Conservation (phyloP, 2,113 vertebrate genomes). For the Saguinus imperator region DNA sequence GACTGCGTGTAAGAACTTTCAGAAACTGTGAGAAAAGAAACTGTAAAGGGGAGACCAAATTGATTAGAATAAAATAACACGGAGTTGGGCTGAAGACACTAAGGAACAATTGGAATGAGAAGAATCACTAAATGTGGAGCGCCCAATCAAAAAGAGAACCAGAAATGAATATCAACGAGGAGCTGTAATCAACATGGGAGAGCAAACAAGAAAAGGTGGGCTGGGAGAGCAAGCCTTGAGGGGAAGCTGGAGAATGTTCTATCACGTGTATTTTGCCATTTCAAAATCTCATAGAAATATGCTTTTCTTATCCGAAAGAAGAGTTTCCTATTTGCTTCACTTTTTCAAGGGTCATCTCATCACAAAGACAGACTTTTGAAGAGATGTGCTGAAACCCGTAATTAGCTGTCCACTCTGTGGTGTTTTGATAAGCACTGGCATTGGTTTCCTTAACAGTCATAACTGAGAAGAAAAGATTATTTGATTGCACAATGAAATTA, state of each 20-base stretch:
- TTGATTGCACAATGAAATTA: not conserved
- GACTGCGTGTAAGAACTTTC: not conserved
- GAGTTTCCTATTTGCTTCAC: not conserved
- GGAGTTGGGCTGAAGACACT: not conserved
- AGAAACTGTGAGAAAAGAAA: not conserved
- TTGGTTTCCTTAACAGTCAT: not conserved
- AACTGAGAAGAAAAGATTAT: not conserved
- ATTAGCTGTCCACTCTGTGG: not conserved
- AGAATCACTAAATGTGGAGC: not conserved
- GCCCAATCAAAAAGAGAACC: not conserved
- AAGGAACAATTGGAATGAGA: not conserved
- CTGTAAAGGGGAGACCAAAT: not conserved
- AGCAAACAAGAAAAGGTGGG: not conserved
- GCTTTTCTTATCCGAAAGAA: not conserved
- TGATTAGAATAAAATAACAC: not conserved
- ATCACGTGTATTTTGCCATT: not conserved
- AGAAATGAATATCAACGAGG: not conserved
- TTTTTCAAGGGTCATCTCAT: not conserved
- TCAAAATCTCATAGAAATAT: not conserved
- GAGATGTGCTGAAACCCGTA: not conserved
- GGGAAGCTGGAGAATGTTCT: not conserved
- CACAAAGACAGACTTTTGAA: constrained; percentile 23
- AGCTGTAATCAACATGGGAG: not conserved
- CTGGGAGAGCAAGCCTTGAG: not conserved
- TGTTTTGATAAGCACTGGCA: not conserved